phyloP scores from a whole-genome alignment of 2,888 invertebrate species.

The Pherbina coryleti region DNA sequence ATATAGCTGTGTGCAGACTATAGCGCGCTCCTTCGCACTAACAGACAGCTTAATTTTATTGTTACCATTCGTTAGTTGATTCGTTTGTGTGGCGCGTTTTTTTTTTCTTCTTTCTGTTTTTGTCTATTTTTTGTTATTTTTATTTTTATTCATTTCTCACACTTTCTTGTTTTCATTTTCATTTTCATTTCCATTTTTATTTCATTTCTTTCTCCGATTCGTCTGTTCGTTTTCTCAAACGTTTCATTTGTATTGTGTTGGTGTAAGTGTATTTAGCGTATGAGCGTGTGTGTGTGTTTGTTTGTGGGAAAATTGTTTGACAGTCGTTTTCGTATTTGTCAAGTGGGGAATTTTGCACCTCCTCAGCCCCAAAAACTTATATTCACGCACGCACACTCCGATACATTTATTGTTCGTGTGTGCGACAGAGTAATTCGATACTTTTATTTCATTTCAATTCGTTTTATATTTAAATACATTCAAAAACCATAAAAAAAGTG shows the following conservation, averaged over 20 bases:
- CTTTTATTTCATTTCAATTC: conserved; percentile 44
- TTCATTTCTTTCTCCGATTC: conserved; percentile 19
- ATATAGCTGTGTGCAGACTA: neutral
- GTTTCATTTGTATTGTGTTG: conserved; percentile 1
- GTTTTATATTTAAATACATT: conserved; percentile 1
- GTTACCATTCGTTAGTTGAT: conserved; percentile 25
- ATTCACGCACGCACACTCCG: neutral
- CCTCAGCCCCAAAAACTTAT: neutral
- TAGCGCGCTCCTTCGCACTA: neutral
- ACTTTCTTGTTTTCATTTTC: neutral
- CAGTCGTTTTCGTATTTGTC: conserved; percentile 35
- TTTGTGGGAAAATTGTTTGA: neutral
- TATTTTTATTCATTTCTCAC: neutral
- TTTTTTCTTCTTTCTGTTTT: neutral
- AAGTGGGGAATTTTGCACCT: conserved; percentile 6
- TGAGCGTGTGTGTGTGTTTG: neutral
- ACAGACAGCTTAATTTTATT: conserved; percentile 6
- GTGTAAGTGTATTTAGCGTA: neutral
- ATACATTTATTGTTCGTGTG: neutral
- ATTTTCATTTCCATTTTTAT: conserved; percentile 26
- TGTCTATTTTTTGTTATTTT: neutral
- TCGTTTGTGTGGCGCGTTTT: neutral
- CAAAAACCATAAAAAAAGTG: neutral
- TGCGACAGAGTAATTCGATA: conserved; percentile 41
- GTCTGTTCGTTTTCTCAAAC: neutral